Evolutionary conservation across 2,113 vertebrate genomes (phyloP).

Genomic region (Zosterops hypoxanthus): DNA sequence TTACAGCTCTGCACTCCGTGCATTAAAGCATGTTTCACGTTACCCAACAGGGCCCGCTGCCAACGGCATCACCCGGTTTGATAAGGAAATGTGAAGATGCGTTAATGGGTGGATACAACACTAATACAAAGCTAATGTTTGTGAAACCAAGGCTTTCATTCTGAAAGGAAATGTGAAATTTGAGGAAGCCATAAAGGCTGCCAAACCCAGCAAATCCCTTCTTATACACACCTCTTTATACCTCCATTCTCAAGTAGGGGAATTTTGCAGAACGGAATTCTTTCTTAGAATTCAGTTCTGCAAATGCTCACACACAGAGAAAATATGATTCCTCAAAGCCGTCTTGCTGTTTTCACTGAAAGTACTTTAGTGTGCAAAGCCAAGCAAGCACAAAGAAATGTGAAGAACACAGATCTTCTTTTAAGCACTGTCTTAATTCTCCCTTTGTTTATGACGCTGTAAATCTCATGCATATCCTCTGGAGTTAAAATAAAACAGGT

Average conservation of each 20-base stretch:
- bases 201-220: not conserved
- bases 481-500: not conserved
- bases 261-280: not conserved
- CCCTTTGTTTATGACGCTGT: not conserved
- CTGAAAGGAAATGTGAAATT: not conserved
- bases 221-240: not conserved
- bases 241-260: not conserved
- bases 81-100: not conserved
- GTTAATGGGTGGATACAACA: not conserved
- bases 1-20: not conserved
- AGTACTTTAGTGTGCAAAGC: not conserved
- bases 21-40: not conserved
- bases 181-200: not conserved
- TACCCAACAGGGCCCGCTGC: not conserved
- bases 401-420: not conserved
- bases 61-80: not conserved
- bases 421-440: not conserved
- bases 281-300: not conserved
- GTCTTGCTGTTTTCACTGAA: not conserved
- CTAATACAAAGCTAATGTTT: slow-evolving; percentile 14
- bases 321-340: not conserved
- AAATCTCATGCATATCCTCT: not conserved
- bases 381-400: not conserved
- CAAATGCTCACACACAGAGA: not conserved
- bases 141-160: not conserved